Base-by-base conservation (phyloP, 2,113 vertebrate genomes). In the Gavia stellata region DNA sequence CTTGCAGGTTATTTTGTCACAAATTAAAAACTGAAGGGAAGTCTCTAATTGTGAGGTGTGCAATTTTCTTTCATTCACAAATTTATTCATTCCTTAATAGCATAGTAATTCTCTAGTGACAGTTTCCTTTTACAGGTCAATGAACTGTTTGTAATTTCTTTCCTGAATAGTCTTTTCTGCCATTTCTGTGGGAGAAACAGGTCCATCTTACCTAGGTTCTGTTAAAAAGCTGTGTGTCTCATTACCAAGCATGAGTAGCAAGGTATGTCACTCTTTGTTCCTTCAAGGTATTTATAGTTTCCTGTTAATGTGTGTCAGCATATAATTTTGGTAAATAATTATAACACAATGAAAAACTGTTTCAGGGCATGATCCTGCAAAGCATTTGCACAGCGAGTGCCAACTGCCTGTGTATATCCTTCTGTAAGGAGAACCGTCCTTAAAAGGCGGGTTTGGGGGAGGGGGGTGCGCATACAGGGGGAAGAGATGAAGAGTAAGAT, bases 381-480 rank as follows among this genome's bases (percentile, higher is more conserved):
- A 56, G 7, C 44, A 24, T 68, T 75, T 42, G 29, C 52, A 62
- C 9, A 12, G 21, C 1, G 16, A 78, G 15, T 44, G 17, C 36
- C 33, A 40, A 8, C 15, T 44, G 16, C 50, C 79, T 38, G 9
- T 4, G 9, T 42, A 23, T 26, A 40, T 34, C 34, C 71, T 49
- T 0, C 24, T 33, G 33, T 19, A 74, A 6, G n/a, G 33, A 62
- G 47, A 61, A 20, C 12, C 63, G 42, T 50, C 14, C 52, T 78
- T 26, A 36, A 28, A 62, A 59, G 16, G 25, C 31, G 38, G 38
- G 5, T 8, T 38, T 16, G 25, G 23, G 14, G 29, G 15, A 1
- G 13, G 13, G 31, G 23, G 19, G 3, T 7, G 17, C 6, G 7
- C 12, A 49, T 6, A 4, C n/a, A 13, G 5, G 12, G 7, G 13